phyloP scores from a whole-genome alignment of 2,113 vertebrate genomes.

The Asarcornis scutulata region DNA sequence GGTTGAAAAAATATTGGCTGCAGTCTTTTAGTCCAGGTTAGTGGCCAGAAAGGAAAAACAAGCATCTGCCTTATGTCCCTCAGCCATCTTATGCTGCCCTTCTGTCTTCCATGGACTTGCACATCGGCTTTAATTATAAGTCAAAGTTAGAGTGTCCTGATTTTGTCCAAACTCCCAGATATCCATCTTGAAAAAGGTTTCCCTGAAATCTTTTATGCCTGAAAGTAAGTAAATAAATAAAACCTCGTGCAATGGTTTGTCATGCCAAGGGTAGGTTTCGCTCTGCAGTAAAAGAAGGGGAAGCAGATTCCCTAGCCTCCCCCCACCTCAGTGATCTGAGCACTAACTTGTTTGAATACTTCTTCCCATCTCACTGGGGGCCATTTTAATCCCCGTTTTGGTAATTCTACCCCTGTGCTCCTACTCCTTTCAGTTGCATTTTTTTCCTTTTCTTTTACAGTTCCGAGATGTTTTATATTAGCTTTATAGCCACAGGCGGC shows the following conservation, averaged over 20 bases:
- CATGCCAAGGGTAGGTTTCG: background rate
- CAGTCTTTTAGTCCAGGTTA: background rate
- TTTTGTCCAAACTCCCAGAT: background rate
- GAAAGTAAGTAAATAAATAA: background rate
- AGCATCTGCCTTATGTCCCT: background rate
- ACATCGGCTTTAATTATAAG: background rate
- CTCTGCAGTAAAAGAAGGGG: constrained; percentile 19
- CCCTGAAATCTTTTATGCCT: background rate
- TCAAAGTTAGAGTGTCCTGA: background rate
- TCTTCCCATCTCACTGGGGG: constrained; percentile 29
- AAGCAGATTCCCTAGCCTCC: background rate
- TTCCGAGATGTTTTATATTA: constrained; percentile 84
- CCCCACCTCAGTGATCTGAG: background rate
- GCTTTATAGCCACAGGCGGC: constrained; percentile 78
- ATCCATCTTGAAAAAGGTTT: background rate
- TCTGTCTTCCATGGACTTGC: background rate
- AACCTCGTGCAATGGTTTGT: background rate
- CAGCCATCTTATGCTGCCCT: background rate
- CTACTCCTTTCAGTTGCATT: constrained; percentile 30
- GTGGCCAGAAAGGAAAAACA: background rate
- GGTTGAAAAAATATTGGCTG: background rate
- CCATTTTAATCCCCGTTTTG: constrained; percentile 18
- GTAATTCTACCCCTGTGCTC: constrained; percentile 64
- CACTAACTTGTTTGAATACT: background rate
- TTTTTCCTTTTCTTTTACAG: constrained; percentile 51